phyloP scores from a whole-genome alignment of 2,113 vertebrate species.

The Saguinus midas region DNA sequence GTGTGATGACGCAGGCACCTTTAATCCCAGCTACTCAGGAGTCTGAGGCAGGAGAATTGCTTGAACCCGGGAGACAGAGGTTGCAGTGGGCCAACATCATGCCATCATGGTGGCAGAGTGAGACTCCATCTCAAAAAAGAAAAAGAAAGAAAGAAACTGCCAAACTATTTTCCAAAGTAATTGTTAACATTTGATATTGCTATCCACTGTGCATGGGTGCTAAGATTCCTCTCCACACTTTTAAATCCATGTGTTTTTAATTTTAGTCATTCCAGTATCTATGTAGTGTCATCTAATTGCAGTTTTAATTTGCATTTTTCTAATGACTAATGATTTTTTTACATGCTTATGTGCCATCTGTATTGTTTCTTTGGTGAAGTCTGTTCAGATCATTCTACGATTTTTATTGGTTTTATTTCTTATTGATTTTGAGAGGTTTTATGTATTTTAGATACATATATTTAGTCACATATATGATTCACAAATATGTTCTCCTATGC shows the following conservation, averaged over 20 bases:
- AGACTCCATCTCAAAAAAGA: too few species aligned
- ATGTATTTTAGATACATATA: not conserved
- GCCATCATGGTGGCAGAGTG: too few species aligned
- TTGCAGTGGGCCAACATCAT: too few species aligned
- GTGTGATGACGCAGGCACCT: too few species aligned
- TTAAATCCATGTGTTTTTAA: not conserved
- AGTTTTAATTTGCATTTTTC: not conserved
- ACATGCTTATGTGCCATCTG: not conserved
- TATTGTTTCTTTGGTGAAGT: not conserved
- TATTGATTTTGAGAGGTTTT: not conserved
- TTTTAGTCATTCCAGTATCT: not conserved
- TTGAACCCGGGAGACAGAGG: too few species aligned
- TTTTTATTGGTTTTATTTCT: not conserved
- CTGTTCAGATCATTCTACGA: not conserved
- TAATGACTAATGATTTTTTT: not conserved
- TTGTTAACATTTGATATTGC: not conserved
- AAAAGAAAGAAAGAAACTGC: not conserved
- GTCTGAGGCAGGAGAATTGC: too few species aligned
- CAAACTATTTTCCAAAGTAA: not conserved
- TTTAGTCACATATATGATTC: not conserved
- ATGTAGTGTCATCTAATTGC: not conserved
- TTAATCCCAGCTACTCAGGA: too few species aligned
- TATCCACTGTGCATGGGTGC: not conserved
- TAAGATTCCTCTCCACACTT: not conserved
- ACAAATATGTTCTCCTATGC: not conserved